Evolutionary conservation across 2,888 invertebrate genomes (phyloP).

Genomic region (Quadroppia sp.): DNA sequence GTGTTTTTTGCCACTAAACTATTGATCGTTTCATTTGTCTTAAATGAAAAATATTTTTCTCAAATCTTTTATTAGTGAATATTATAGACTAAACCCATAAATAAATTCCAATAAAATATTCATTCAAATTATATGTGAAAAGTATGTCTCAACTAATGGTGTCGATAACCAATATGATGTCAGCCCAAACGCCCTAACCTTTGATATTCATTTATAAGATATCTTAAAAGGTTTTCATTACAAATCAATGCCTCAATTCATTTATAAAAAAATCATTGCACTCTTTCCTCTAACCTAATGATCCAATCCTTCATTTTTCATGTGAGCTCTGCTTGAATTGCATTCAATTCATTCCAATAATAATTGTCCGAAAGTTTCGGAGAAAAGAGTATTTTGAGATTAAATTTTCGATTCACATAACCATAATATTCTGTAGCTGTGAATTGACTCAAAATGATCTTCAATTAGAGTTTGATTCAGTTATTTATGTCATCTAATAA

Average conservation of each 20-base stretch:
- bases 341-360: conserved; percentile 12
- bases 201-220: conserved; percentile 21
- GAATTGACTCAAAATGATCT: not conserved
- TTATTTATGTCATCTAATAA: not conserved
- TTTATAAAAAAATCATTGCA: not conserved
- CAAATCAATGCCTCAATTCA: conserved; percentile 16
- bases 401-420: conserved; percentile 7
- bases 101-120: too few species aligned
- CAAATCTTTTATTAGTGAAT: too few species aligned
- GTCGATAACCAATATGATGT: too few species aligned
- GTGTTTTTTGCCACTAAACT: too few species aligned
- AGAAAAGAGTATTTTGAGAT: not conserved
- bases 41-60: too few species aligned
- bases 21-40: too few species aligned
- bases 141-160: too few species aligned
- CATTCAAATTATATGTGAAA: too few species aligned
- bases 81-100: too few species aligned
- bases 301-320: conserved; percentile 17
- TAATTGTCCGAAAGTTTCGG: conserved; percentile 8
- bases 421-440: not conserved
- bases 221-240: conserved; percentile 27
- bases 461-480: not conserved
- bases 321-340: not conserved
- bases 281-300: not conserved
- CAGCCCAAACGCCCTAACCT: not conserved